A percentile compares a stretch with the other conserved stretches of the same genome.
Evolutionary conservation across 1,140 invertebrate genomes (phyloP).

Genomic region (Gryon sp.): DNA sequence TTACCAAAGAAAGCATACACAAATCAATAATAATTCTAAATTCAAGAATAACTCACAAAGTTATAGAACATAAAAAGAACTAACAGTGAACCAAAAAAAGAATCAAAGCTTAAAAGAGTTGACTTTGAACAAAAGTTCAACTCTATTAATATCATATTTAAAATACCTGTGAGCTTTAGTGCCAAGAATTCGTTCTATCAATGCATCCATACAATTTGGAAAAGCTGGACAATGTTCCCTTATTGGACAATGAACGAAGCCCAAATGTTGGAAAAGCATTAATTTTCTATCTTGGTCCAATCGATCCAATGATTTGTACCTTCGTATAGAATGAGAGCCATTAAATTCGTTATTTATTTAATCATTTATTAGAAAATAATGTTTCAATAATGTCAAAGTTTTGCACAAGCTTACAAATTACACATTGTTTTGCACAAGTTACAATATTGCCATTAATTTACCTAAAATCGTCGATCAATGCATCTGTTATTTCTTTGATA

Average conservation of each 20-base stretch:
- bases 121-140: no score
- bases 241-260: constrained; percentile 97
- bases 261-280: constrained; percentile 96
- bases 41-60: no score
- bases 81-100: no score
- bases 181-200: constrained; percentile 88
- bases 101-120: no score
- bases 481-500: constrained; percentile 95
- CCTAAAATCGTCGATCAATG: constrained; percentile 94
- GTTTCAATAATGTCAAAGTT: no score
- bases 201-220: constrained; percentile 92
- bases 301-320: constrained; percentile 95
- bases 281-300: constrained; percentile 96
- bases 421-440: not conserved
- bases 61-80: no score
- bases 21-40: no score
- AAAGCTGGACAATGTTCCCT: constrained; percentile 95
- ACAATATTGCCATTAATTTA: constrained; percentile 69
- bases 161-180: constrained; percentile 84
- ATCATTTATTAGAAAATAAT: no score
- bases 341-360: no score
- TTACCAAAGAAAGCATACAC: no score
- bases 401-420: not conserved
- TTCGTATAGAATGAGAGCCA: constrained; percentile 64
- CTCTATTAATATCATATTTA: no score